Percentiles rank a stretch among this genome's conserved stretches.
Evolutionary conservation across 1,140 invertebrate species (phyloP).

Genomic region (Heliconius nattereri): DNA sequence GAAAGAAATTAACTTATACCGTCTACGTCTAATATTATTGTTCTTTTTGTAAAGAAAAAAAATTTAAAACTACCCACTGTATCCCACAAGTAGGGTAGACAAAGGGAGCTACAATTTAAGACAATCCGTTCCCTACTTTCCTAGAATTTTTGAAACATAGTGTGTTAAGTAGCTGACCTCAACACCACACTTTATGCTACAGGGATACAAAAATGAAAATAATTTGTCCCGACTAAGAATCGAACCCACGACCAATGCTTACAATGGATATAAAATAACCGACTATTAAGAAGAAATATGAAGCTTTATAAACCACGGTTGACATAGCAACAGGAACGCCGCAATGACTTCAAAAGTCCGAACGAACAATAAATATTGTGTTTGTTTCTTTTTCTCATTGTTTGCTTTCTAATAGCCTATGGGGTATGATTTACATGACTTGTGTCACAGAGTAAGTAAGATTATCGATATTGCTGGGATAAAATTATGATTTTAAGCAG

Average conservation of each 20-base stretch:
- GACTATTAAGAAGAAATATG: neutral
- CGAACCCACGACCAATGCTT: too few relatives aligned
- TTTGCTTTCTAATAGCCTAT: neutral
- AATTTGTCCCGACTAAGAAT: too few relatives aligned
- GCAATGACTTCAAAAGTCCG: slow-evolving; percentile 7
- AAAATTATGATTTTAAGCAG: neutral
- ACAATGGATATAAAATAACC: neutral
- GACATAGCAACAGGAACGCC: neutral
- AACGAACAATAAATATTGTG: neutral
- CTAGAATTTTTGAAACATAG: neutral
- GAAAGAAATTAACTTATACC: too few relatives aligned
- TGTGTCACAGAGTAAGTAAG: neutral
- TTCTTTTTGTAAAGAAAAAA: too few relatives aligned
- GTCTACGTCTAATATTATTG: too few relatives aligned
- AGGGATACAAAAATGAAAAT: too few relatives aligned
- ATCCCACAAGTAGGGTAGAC: neutral
- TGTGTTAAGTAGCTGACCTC: neutral
- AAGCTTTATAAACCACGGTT: neutral
- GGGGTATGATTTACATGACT: neutral
- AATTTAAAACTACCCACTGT: neutral
- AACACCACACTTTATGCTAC: neutral
- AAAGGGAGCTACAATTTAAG: neutral
- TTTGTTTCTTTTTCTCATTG: neutral
- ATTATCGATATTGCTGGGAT: neutral
- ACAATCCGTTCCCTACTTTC: neutral